Evolutionary conservation across 2,888 invertebrate species (phyloP).

Genomic region (Beris morrisii): DNA sequence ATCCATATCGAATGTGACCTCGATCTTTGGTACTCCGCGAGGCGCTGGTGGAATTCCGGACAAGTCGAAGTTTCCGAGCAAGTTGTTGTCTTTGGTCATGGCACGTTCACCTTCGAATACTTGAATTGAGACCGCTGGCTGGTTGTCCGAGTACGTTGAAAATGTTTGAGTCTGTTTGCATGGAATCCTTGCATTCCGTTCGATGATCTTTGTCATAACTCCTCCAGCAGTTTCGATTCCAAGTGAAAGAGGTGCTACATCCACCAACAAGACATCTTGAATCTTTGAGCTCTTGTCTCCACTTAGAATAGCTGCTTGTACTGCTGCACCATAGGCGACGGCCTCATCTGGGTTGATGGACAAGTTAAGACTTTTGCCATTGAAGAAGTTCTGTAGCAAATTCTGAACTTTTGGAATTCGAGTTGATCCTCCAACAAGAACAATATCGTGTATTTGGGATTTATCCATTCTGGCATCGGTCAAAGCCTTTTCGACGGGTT

Average conservation of each 20-base stretch:
- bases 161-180: constrained; percentile 69
- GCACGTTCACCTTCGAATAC: constrained; percentile 75
- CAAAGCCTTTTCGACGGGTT: constrained; percentile 73
- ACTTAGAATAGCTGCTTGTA: constrained; percentile 68
- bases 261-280: constrained; percentile 68
- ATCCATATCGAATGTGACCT: constrained; percentile 56
- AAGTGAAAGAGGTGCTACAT: constrained; percentile 65
- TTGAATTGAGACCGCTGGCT: constrained; percentile 69
- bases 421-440: constrained; percentile 75
- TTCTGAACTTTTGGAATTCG: constrained; percentile 74
- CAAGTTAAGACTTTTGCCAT: constrained; percentile 66
- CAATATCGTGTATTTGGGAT: constrained; percentile 70
- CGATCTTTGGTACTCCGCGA: constrained; percentile 80
- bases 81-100: constrained; percentile 89
- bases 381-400: constrained; percentile 70
- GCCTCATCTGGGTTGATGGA: constrained; percentile 76
- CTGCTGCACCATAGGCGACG: constrained; percentile 71
- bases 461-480: constrained; percentile 75
- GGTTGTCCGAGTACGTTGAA: constrained; percentile 77
- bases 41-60: constrained; percentile 90
- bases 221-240: constrained; percentile 75
- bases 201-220: constrained; percentile 71
- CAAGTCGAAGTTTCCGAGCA: constrained; percentile 90
- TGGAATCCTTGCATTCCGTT: constrained; percentile 67
- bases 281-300: constrained; percentile 68